These are phyloP conservation scores for Gambusia holbrooki DNA, from an alignment of 2,113 vertebrate genomes.

Conservation along the genomic window DNA sequence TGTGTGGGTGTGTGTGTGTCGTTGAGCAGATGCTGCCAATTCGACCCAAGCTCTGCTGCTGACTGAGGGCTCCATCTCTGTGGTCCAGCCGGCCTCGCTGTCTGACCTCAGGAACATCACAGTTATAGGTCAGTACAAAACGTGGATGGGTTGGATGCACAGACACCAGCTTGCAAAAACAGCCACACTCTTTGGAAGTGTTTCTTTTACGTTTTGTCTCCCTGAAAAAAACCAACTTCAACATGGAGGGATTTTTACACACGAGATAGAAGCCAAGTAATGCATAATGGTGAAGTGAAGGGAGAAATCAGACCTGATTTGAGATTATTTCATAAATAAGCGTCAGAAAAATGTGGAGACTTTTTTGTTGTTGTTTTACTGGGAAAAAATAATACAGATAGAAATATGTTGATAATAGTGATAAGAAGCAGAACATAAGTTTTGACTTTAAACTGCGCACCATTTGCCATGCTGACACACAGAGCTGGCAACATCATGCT, in stretches of 20 bases:
- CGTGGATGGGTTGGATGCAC: not conserved
- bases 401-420: no score
- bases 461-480: not conserved
- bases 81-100: conserved; percentile 68
- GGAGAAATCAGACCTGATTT: not conserved
- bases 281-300: not conserved
- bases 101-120: conserved; percentile 77
- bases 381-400: no score
- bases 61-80: conserved; percentile 78
- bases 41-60: conserved; percentile 78
- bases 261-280: no score
- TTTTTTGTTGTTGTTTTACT: no score
- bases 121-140: conserved; percentile 68
- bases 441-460: no score
- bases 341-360: not conserved
- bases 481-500: no score
- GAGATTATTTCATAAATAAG: no score
- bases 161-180: not conserved
- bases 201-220: not conserved
- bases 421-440: not conserved
- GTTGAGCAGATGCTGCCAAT: conserved; percentile 62
- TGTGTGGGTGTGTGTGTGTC: conserved; percentile 24
- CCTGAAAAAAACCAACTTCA: not conserved
- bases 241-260: not conserved
- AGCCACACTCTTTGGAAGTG: not conserved